Evolutionary conservation across 2,113 vertebrate genomes (phyloP).

Genomic region (Todiramphus chloris): DNA sequence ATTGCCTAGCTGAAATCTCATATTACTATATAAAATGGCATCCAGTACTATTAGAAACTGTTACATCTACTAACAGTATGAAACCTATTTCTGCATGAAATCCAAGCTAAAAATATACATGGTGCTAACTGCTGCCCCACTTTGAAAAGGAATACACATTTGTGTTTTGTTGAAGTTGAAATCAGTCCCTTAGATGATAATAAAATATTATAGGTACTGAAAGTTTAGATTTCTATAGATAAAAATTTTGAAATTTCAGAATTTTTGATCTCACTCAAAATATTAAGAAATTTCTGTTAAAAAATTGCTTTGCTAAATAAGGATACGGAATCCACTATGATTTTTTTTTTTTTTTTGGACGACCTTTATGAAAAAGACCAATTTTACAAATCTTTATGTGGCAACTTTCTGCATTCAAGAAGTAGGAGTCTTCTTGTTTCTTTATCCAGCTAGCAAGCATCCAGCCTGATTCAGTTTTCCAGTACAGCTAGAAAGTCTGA

Average conservation of each 20-base stretch:
- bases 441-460: neutral
- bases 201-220: neutral
- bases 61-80: neutral
- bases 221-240: neutral
- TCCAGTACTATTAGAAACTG: neutral
- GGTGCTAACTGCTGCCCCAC: neutral
- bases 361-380: neutral
- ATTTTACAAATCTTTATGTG: neutral
- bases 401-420: neutral
- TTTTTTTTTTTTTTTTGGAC: neutral
- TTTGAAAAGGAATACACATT: neutral
- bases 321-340: accelerated
- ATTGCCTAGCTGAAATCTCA: neutral
- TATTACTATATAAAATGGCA: neutral
- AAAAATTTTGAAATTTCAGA: neutral
- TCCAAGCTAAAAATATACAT: neutral
- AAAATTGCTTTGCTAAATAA: neutral
- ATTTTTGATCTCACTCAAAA: neutral
- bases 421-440: neutral
- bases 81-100: neutral
- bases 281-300: neutral
- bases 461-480: neutral
- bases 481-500: neutral
- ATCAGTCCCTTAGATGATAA: neutral
- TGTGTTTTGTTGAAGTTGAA: neutral